phyloP scores from a whole-genome alignment of 2,888 invertebrate species.

The Drosophila mimica region DNA sequence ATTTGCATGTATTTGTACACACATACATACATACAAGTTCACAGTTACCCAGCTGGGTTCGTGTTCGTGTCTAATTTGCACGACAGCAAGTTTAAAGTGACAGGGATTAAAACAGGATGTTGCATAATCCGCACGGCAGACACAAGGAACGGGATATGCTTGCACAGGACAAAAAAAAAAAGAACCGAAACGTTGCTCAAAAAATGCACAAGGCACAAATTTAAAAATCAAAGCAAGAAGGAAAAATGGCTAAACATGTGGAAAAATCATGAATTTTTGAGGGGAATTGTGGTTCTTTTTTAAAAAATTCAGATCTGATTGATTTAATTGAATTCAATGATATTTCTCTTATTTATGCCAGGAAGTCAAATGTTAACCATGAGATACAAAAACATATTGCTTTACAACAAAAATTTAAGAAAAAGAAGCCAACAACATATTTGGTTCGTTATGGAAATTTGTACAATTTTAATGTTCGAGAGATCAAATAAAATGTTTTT shows the following conservation, averaged over 20 bases:
- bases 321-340: background rate
- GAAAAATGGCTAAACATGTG: slow-evolving; percentile 9
- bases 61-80: slow-evolving; percentile 69
- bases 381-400: slow-evolving; percentile 1
- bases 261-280: slow-evolving; percentile 6
- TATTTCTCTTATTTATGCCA: background rate
- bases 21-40: slow-evolving; percentile 15
- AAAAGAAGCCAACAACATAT: background rate
- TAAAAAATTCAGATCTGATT: background rate
- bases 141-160: slow-evolving; percentile 71
- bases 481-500: slow-evolving; percentile 65
- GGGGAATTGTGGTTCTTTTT: background rate
- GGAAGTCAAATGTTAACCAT: background rate
- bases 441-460: slow-evolving; percentile 30
- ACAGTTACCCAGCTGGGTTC: slow-evolving; percentile 28
- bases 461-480: slow-evolving; percentile 35
- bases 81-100: slow-evolving; percentile 74
- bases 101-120: slow-evolving; percentile 83
- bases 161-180: slow-evolving; percentile 11
- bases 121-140: slow-evolving; percentile 80
- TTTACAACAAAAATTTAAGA: background rate
- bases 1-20: background rate
- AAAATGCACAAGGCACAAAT: slow-evolving; percentile 53
- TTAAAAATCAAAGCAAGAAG: slow-evolving; percentile 1
- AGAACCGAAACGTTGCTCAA: slow-evolving; percentile 9